Base-by-base conservation (phyloP, 2,113 vertebrate genomes). In the Anseranas semipalmata region DNA sequence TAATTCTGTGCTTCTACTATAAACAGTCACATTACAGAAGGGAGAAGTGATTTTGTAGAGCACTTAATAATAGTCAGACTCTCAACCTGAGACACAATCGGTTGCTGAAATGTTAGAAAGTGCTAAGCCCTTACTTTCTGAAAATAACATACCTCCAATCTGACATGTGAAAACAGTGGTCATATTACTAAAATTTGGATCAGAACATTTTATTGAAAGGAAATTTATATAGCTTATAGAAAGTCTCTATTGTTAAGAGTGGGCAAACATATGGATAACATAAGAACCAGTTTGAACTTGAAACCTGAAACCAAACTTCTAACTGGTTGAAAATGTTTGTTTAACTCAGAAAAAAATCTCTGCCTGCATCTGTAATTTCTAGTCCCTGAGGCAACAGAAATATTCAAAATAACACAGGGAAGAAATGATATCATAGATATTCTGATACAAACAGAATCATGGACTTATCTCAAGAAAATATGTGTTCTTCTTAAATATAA, bases 211-310 rank as follows among this genome's bases (percentile, higher is more conserved):
- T 87, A 55, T 71, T 39, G 28, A 90, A 90, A 43, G 20, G 46
- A 80, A 86, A 90, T 93, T 19, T 28, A 33, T 86, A 33, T 35
- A 74, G 37, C 35, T 93, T 72, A 60, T 46, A 72, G 46, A 77
- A 94, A 74, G 14, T 45, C 30, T 81, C 37, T 84, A 2, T 71
- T 93, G 43, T 88, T 67, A 93, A 81, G 52, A 84, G 33, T 65
- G 37, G 43, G 30, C 28, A 88, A 94, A 92, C 78, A 85, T 92
- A 83, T 88, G 91, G 90, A 88, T 92, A 94, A 79, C 74, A 85
- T 76, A 93, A 93, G 85, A 76, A 77, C 2, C 37, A 88, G 17
- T 67, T 77, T 90, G 68, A 94, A 84, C 67, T 43, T 80, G 82
- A 96, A 95, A 94, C 33, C 52, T 75, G 85, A 94, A 96, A 80